Base-by-base conservation (phyloP, 2,888 invertebrate genomes). In the Willowsia nigromaculata region DNA sequence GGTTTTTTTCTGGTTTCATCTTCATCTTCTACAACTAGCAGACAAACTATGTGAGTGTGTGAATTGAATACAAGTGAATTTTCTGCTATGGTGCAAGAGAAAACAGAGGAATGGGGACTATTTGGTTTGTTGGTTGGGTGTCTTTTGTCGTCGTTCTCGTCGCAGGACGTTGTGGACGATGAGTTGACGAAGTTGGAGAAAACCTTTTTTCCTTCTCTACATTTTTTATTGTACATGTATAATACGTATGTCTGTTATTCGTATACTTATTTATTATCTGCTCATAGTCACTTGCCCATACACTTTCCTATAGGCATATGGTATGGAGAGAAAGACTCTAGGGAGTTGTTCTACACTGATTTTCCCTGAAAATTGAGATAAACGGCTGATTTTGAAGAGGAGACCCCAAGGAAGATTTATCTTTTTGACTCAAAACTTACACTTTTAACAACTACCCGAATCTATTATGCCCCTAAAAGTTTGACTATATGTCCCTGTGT, bases 321-420 rank as follows among this genome's bases (percentile, higher is more conserved):
- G 68, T 25, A 27, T 68, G 53, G 53, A 53, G 74, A 40, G 25
- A 78, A 37, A 47, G 74, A 74, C 85, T 81, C 85, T 84, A 83
- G 90, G 91, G 87, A 91, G 90, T 89, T 90, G 82, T 89, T 85
- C 84, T 85, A 88, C 91, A 90, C 91, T 91, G 91, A 91, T 91
- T 91, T 91, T 89, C 90, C 78, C 88, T 89, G 90, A 84, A 91
- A 91, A 91, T 91, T 90, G 90, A 91, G 91, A 91, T 91, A 91
- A 91, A 91, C 91, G 90, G 89, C 87, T 84, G 91, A 91, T 91
- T 91, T 91, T 90, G 90, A 90, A 90, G 89, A 90, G 90, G 87
- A 89, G 85, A 82, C 82, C 85, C 89, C 89, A 85, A 86, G 85
- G 85, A 89, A 89, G 89, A 89, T 90, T 91, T 90, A 90, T 90